Base-by-base conservation (phyloP, 2,797 vertebrate genomes). In the Gymnoscopelus microlampas region DNA sequence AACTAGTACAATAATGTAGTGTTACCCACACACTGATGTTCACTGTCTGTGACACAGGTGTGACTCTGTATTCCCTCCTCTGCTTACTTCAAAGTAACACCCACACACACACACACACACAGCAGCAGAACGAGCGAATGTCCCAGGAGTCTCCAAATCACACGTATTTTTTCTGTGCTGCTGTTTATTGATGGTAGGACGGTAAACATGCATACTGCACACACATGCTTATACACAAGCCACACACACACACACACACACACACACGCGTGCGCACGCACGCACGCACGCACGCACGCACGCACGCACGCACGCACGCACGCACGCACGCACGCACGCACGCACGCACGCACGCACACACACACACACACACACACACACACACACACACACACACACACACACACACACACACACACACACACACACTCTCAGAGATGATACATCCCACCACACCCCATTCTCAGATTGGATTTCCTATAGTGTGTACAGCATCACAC, bases 81-180 rank as follows among this genome's bases (percentile, higher is more conserved):
- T 76, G 26, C 23, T 13, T 81, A 78, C 60, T 85, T 89, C 66
- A 88, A 83, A 86, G 74, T 50, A 61, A 58, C 35, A 63, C 44
- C 26, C 26, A 29, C 74, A 71, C 62, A 65, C 78, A 71, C 80
- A 53, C 68, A 65, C 78, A 73, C 79, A 74, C 50, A 10, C 10
- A 62, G 49, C 35, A 49, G 63, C 79, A 68, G 29, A 39, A 56
- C 56, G 67, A 53, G 53, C 44, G 74, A 66, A 78, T 63, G n/a
- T 1, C 6, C 15, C 5, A 24, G 71, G 75, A 71, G 56, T 61
- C 56, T 68, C 50, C 12, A 72, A 78, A 77, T 79, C 63, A 75
- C 65, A 78, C 23, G 51, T 64, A 76, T 26, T 49, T 73, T 79
- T 63, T 55, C 1, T 64, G 12, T 32, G 24, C 56, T 32, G 24